Conservation (phyloP, 2,113 vertebrate species). For the Scophthalmus maximus region DNA sequence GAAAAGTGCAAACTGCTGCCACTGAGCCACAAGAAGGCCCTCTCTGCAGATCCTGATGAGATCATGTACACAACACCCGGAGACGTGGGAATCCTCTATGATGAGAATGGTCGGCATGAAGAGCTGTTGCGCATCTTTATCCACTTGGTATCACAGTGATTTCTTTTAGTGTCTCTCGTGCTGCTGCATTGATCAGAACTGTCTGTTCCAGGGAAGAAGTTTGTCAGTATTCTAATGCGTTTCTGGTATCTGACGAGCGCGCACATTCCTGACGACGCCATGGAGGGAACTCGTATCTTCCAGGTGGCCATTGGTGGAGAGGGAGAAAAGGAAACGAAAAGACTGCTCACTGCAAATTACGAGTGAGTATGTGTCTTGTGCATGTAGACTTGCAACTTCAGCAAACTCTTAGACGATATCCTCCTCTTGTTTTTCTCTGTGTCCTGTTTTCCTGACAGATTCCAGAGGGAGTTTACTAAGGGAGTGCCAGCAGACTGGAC, state of each 20-base stretch:
- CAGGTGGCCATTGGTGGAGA: constrained; percentile 84
- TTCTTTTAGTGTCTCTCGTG: not conserved
- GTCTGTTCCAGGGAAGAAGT: constrained; percentile 87
- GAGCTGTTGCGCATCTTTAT: not conserved
- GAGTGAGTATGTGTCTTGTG: constrained; percentile 84
- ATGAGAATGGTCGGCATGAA: constrained; percentile 86
- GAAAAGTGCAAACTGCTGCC: constrained; percentile 88
- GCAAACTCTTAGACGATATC: no score
- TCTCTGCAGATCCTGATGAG: constrained; percentile 88
- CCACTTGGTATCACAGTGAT: not conserved
- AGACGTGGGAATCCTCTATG: constrained; percentile 92
- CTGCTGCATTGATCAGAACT: not conserved
- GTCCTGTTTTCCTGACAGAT: constrained; percentile 77
- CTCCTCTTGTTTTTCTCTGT: not conserved
- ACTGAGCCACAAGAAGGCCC: constrained; percentile 85
- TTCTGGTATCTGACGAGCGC: constrained; percentile 95
- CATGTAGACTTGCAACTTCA: not conserved
- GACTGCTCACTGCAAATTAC: constrained; percentile 90
- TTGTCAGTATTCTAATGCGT: constrained; percentile 95
- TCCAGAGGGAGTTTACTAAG: constrained; percentile 95
- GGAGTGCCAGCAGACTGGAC: constrained; percentile 93
- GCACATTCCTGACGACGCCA: constrained; percentile 81
- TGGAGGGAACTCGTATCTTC: constrained; percentile 85
- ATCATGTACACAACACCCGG: constrained; percentile 88
- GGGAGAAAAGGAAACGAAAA: constrained; percentile 84